Evolutionary conservation across 2,888 invertebrate species (phyloP), one percentile per base, ranked within the genome.

Genomic region (Microdon myrmicae): DNA sequence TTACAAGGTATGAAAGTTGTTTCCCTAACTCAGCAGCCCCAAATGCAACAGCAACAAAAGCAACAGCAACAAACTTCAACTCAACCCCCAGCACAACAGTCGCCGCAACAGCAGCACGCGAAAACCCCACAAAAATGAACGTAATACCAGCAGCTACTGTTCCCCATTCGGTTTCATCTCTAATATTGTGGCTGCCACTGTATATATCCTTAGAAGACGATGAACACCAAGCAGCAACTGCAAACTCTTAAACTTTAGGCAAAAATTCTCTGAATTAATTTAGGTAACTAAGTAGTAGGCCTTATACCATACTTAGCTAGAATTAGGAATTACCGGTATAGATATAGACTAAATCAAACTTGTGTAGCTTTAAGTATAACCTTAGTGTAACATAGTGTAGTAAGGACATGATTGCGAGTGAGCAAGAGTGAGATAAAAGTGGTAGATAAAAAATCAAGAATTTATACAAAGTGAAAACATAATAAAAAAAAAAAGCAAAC

Each of bases 1-100:
- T 73, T 86, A 58, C 85, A 86, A 75, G 85, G 83, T 6, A 81
- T 86, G 48, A 86, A 86, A 75, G 85, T 86, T 47, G 85, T 86
- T 59, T 84, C 85, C 1, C 74, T 85, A 49, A 76, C 80, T 47
- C 79, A 79, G 66, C 79, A 80, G 68, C 58, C 78, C 44, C 78
- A 78, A 61, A 76, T 79, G 69, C 68, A 69, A 19, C 67, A 67
- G 22, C 66, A 66, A 6, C 19, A 45, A n/a, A 23, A 39, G 19
- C 51, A 47, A 3, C 12, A 25, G 1, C 67, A 58, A 14, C 55
- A 38, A n/a, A 38, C 29, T 10, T 60, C 66, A n/a, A 29, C 26
- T 26, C 34, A 12, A 8, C 44, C 37, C 23, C 51, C 38, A n/a
- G 37, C 43, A 10, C 59, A 53, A 4, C 59, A 53, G 8, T 32